phyloP scores from a whole-genome alignment of 2,888 invertebrate genomes.

The Tenthredo distinguenda region DNA sequence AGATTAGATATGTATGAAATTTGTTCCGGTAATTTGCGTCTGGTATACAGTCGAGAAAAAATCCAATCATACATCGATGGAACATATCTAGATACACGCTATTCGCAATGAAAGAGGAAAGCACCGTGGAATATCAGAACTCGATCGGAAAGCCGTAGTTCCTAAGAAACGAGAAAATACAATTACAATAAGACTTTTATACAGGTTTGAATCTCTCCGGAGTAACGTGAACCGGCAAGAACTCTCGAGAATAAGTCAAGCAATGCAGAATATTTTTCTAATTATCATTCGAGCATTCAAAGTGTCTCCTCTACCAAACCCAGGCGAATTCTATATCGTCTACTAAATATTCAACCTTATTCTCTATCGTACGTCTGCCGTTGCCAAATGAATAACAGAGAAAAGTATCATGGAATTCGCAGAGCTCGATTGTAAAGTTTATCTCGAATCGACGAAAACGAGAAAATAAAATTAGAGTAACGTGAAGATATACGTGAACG shows the following conservation, averaged over 20 bases:
- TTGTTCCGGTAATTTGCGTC: neutral
- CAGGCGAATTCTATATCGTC: neutral
- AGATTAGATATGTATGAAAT: neutral
- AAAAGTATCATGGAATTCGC: neutral
- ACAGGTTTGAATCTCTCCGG: neutral
- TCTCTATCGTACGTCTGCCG: neutral
- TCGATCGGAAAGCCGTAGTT: neutral
- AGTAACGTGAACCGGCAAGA: neutral
- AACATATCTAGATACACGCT: neutral
- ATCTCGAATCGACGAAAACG: neutral
- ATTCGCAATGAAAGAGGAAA: neutral
- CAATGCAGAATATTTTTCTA: neutral
- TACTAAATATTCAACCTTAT: neutral
- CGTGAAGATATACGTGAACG: neutral
- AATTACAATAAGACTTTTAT: neutral
- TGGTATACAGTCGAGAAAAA: neutral
- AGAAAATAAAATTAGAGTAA: constrained; percentile 1
- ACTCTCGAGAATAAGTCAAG: neutral
- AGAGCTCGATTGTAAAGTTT: constrained; percentile 2
- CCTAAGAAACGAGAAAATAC: neutral
- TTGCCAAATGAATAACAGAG: neutral
- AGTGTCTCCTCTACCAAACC: neutral
- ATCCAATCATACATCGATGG: neutral
- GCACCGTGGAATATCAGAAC: neutral
- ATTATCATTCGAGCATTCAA: neutral